Evolutionary conservation across 1,140 invertebrate genomes (phyloP).

Genomic region (Zaprionus capensis): DNA sequence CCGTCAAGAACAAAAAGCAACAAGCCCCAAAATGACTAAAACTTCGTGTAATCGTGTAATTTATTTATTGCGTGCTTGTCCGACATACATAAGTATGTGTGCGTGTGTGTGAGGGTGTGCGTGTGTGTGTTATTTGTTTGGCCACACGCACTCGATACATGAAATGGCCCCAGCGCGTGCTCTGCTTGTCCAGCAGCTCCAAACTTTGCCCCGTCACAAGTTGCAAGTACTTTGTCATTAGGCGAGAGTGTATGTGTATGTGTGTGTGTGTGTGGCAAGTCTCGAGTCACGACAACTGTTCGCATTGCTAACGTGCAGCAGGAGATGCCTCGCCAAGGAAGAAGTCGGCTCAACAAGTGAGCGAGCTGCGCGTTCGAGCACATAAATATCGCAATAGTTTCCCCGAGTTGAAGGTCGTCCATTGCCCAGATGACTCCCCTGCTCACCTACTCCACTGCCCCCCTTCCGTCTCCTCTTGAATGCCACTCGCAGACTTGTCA

Average conservation of each 20-base stretch:
- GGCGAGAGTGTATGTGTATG: background rate
- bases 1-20: constrained; percentile 26
- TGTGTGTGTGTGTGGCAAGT: background rate
- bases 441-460: too few species aligned
- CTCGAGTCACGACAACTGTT: background rate
- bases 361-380: background rate
- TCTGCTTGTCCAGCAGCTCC: background rate
- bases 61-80: constrained; percentile 79
- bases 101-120: background rate
- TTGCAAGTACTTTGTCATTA: constrained; percentile 45
- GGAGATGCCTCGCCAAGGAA: background rate
- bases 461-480: background rate
- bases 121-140: background rate
- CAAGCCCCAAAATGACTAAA: constrained; percentile 28
- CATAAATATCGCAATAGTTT: constrained; percentile 6
- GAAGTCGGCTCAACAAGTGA: constrained; percentile 1
- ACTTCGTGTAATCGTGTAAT: constrained; percentile 72
- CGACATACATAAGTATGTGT: constrained; percentile 34
- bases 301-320: background rate
- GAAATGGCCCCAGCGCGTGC: background rate
- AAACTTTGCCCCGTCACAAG: constrained; percentile 27
- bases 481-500: background rate
- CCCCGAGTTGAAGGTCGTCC: constrained; percentile 4
- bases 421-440: background rate
- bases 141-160: constrained; percentile 12